phyloP scores from a whole-genome alignment of 2,888 invertebrate species.

The Chrysolina oricalcia region DNA sequence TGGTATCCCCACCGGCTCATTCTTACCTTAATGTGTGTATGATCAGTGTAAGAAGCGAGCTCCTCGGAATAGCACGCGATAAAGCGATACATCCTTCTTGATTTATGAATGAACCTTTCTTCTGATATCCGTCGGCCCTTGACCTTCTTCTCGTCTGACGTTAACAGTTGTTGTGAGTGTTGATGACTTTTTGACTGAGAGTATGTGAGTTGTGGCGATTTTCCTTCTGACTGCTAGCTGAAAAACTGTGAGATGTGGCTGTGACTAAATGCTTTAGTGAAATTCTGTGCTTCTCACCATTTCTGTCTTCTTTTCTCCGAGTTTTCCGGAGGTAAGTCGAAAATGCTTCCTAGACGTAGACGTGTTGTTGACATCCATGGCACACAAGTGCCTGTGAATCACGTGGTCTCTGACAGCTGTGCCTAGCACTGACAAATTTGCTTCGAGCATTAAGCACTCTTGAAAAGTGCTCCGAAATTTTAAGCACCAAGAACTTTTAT shows the following conservation, averaged over 20 bases:
- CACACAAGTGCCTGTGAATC: constrained; percentile 3
- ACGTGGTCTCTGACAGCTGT: constrained; percentile 35
- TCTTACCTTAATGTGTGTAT: constrained; percentile 71
- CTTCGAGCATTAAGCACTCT: no score
- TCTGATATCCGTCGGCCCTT: constrained; percentile 32
- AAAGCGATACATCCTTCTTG: constrained; percentile 63
- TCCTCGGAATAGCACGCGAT: constrained; percentile 71
- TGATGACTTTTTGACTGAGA: constrained; percentile 43
- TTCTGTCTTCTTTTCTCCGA: background rate
- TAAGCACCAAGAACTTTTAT: no score
- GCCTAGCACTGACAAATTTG: no score
- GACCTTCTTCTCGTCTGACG: constrained; percentile 33
- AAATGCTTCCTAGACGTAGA: background rate
- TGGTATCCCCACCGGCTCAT: constrained; percentile 68
- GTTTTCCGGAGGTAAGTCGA: constrained; percentile 13
- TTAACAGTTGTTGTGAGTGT: constrained; percentile 37
- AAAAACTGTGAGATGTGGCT: constrained; percentile 16
- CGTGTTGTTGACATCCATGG: background rate
- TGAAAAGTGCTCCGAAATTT: no score
- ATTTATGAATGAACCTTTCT: constrained; percentile 59
- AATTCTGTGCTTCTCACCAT: background rate
- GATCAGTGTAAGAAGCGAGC: constrained; percentile 72
- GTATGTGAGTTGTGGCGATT: constrained; percentile 25
- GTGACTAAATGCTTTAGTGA: background rate
- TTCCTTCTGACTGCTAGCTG: constrained; percentile 11